Conservation (phyloP, 2,888 invertebrate species). For the Pseudococcus viburni region DNA sequence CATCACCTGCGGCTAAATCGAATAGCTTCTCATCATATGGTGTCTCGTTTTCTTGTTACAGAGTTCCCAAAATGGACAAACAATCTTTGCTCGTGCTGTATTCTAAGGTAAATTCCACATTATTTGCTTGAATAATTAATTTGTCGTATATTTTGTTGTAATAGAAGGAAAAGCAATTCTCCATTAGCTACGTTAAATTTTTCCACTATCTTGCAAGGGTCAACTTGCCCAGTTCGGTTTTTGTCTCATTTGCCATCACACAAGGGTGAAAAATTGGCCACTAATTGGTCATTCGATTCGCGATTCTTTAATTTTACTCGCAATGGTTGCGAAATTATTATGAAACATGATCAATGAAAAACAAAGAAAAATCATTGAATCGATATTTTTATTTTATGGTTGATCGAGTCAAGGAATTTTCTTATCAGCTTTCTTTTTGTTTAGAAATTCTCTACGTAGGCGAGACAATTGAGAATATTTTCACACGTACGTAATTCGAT, state of each 20-base stretch:
- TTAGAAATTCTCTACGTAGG: background rate
- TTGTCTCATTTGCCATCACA: background rate
- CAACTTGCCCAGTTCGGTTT: background rate
- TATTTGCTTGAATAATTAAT: background rate
- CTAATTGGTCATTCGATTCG: background rate
- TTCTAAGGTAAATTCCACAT: conserved; percentile 14
- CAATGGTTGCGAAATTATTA: background rate
- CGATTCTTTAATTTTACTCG: background rate
- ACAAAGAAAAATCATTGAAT: conserved; percentile 28
- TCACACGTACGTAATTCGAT: no score
- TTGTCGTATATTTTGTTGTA: no score
- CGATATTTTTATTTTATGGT: background rate
- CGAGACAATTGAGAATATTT: no score
- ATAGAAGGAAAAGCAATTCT: no score
- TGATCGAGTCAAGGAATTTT: conserved; percentile 27
- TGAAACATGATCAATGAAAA: background rate
- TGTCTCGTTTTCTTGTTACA: conserved; percentile 7
- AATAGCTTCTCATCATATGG: background rate
- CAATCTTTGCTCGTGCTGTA: conserved; percentile 13
- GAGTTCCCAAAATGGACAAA: conserved; percentile 30
- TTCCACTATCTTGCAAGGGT: background rate
- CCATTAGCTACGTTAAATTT: no score
- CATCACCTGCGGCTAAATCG: background rate
- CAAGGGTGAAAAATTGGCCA: background rate
- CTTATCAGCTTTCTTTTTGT: conserved; percentile 13